Evolutionary conservation across 1,140 invertebrate species (phyloP), one percentile per base, ranked within the genome.

Genomic region (Musca vetustissima): DNA sequence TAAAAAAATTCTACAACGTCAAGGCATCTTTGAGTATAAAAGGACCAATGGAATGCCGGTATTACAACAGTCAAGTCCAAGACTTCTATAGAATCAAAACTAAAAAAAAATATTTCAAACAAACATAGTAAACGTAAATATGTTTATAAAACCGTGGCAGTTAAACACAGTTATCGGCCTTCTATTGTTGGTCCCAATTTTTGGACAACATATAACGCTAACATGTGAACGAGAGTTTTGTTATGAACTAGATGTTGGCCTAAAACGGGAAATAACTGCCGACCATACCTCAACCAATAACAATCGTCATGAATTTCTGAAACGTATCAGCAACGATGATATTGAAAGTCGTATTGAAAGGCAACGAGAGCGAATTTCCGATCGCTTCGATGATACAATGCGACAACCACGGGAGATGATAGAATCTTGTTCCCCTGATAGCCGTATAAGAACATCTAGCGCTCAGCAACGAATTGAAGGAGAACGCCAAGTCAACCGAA

Each of bases 81-180:
- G 64, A 24, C 28, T 69, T 47, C 28, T 11, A 69, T 43, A 24
- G 28, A 69, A 19, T 6, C 11, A 43, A 43, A 43, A 8, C 36
- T 2, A 32, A 28, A 15, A 21, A 25, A 64, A 28, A n/a, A 47
- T 47, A 64, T 47, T 55, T 13, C 53, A 47, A 47, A 21, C 53
- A 47, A 47, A 14, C 17, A 11, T 8, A 4, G 47, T 24, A 8
- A 25, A 9, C 64, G 50, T 8, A 47, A 15, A 15, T 43, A 25
- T 9, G 13, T 55, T 17, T 55, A 48, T 11, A 19, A 43, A 21
- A 32, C 11, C 22, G 53, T 71, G 66, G 70, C 70, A 68, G 66
- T 57, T 71, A 61, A 65, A 66, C 17, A n/a, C 70, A 55, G 59
- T 48, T 71, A 59, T 68, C 32, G 21, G 49, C 32, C 14, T 65